Evolutionary conservation across 2,888 invertebrate species (phyloP).

Genomic region (Tachina lurida): DNA sequence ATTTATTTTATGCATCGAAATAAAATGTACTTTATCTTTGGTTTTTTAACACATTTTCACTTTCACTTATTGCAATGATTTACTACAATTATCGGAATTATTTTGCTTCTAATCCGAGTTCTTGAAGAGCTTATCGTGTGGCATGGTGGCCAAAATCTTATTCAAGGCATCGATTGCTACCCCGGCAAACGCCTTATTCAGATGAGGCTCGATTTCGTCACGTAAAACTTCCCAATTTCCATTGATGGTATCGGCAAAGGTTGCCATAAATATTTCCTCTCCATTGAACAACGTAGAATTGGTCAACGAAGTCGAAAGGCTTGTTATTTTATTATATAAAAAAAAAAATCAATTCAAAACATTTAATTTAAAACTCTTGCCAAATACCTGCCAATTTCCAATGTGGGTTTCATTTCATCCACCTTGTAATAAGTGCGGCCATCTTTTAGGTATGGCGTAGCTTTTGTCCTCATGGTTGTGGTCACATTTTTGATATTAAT

Average conservation of each 20-base stretch:
- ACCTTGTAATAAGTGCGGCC: slow-evolving; percentile 21
- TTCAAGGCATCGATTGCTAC: not conserved
- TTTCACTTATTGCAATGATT: not conserved
- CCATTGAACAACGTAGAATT: slow-evolving; percentile 65
- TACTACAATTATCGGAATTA: not conserved
- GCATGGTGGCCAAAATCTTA: slow-evolving; percentile 54
- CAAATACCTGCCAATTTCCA: slow-evolving; percentile 41
- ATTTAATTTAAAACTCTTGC: not conserved
- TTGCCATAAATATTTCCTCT: slow-evolving; percentile 53
- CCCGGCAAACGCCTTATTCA: slow-evolving; percentile 33
- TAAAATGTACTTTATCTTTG: not conserved
- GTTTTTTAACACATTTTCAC: not conserved
- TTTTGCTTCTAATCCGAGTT: not conserved
- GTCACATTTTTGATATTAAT: slow-evolving; percentile 50
- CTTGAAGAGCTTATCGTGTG: slow-evolving; percentile 50
- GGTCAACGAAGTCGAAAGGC: slow-evolving; percentile 21
- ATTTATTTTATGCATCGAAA: not conserved
- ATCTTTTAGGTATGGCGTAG: slow-evolving; percentile 27
- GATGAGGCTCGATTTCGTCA: slow-evolving; percentile 55
- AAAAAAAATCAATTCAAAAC: not conserved
- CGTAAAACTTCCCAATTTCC: slow-evolving; percentile 54
- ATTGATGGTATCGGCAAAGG: slow-evolving; percentile 59
- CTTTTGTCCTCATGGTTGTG: slow-evolving; percentile 2
- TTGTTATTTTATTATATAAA: not conserved
- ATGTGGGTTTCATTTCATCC: slow-evolving; percentile 31